Percentiles rank a stretch among this genome's conserved stretches.
These are phyloP conservation scores for Sebastiscus albofasciatus DNA, from an alignment of 2,797 vertebrate species.

Conservation along the genomic window DNA sequence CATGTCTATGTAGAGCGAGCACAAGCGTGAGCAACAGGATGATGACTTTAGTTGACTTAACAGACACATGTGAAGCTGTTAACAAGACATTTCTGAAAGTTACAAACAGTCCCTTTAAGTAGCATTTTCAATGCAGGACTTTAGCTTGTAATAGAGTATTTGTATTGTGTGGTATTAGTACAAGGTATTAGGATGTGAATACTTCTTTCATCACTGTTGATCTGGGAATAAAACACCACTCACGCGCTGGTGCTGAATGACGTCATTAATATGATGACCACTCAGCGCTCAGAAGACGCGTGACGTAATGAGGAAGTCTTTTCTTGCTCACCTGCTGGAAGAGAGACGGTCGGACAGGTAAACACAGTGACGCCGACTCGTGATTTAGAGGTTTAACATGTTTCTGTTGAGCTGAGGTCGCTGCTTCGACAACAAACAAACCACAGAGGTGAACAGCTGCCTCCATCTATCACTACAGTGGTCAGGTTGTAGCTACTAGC, in stretches of 20 bases:
- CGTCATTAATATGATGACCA: constrained; percentile 13
- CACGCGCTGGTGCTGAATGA: neutral
- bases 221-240: neutral
- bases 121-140: neutral
- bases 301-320: constrained; percentile 21
- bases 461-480: accelerated
- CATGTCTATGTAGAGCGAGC: no score
- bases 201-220: neutral
- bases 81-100: no score
- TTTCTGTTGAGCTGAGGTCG: neutral
- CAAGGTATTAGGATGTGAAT: neutral
- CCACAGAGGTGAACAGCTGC: accelerated
- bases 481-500: neutral
- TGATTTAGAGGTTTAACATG: accelerated
- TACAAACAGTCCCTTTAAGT: neutral
- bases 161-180: neutral
- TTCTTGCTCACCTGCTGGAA: constrained; percentile 10
- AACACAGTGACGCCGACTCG: accelerated
- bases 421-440: accelerated
- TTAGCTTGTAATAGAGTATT: neutral
- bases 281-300: neutral
- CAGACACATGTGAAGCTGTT: no score
- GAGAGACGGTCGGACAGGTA: constrained; percentile 19
- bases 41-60: no score
- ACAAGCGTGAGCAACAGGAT: no score